phyloP scores from a whole-genome alignment of 2,888 invertebrate species.

The Cyaniris semiargus region DNA sequence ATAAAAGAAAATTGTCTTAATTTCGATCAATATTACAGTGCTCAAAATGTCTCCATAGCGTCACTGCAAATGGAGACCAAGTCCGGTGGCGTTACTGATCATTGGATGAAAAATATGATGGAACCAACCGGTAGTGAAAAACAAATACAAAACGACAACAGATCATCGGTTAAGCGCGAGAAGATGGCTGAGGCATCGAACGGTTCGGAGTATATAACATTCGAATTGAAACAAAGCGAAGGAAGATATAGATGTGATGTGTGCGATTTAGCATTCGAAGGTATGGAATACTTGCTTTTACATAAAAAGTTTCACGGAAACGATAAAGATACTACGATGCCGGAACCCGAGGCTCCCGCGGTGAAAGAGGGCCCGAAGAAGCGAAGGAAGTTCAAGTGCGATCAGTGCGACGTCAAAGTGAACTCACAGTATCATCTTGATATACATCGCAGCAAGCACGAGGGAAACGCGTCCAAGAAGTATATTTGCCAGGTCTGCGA shows the following conservation, averaged over 20 bases:
- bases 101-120: constrained; percentile 78
- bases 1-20: constrained; percentile 45
- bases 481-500: constrained; percentile 72
- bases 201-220: constrained; percentile 59
- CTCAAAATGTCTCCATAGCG: constrained; percentile 60
- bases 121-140: constrained; percentile 72
- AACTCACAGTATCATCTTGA: constrained; percentile 75
- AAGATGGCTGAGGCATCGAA: constrained; percentile 72
- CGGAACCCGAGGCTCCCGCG: constrained; percentile 58
- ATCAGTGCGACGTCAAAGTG: constrained; percentile 74
- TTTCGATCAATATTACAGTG: constrained; percentile 68
- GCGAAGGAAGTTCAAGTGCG: constrained; percentile 71
- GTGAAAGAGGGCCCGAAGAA: constrained; percentile 66
- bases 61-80: constrained; percentile 70
- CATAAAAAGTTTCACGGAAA: constrained; percentile 75
- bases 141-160: constrained; percentile 55
- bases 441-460: constrained; percentile 73
- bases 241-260: constrained; percentile 67
- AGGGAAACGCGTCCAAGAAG: constrained; percentile 68
- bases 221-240: constrained; percentile 63
- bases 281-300: constrained; percentile 68
- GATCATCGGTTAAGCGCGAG: constrained; percentile 68
- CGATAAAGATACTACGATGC: constrained; percentile 64
- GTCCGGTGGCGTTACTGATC: constrained; percentile 65
- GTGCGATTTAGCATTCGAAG: constrained; percentile 71